Percentiles rank a stretch among this genome's conserved stretches.
These are phyloP conservation scores for Orthosia gothica DNA, from an alignment of 2,888 invertebrate genomes.

Conservation along the genomic window DNA sequence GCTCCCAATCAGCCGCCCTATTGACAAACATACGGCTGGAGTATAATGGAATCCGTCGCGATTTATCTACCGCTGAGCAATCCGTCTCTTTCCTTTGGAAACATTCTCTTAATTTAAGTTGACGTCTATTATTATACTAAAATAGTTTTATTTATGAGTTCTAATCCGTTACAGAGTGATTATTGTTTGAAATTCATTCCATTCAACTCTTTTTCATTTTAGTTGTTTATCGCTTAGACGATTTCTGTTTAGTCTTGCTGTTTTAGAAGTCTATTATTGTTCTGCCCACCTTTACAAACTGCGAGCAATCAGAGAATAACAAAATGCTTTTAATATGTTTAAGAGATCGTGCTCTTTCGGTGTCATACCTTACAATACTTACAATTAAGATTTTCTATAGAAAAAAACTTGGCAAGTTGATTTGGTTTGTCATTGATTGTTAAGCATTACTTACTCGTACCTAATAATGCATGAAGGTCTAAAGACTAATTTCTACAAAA, in stretches of 20 bases:
- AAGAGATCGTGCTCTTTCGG: not conserved
- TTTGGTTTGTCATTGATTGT: too few species aligned
- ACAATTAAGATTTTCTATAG: too few species aligned
- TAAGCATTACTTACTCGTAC: too few species aligned
- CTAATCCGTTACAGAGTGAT: conserved; percentile 45
- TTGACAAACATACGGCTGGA: conserved; percentile 89
- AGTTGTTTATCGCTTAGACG: conserved; percentile 31
- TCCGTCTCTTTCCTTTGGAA: conserved; percentile 75
- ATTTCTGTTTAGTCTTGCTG: conserved; percentile 35
- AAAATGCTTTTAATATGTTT: not conserved
- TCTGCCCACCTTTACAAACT: conserved; percentile 6
- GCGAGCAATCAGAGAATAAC: conserved; percentile 13
- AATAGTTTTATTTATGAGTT: conserved; percentile 52
- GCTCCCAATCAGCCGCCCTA: conserved; percentile 88
- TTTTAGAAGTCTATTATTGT: conserved; percentile 29
- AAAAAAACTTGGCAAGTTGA: too few species aligned
- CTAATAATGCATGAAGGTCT: too few species aligned
- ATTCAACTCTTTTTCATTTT: conserved; percentile 37
- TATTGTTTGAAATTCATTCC: conserved; percentile 49
- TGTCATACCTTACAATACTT: not conserved
- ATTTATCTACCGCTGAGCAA: conserved; percentile 78
- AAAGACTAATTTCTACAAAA: too few species aligned
- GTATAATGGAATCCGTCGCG: conserved; percentile 85
- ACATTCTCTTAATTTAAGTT: conserved; percentile 74
- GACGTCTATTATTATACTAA: conserved; percentile 55